Base-by-base conservation (phyloP, 2,888 invertebrate genomes). In the Aspidiotus destructor region DNA sequence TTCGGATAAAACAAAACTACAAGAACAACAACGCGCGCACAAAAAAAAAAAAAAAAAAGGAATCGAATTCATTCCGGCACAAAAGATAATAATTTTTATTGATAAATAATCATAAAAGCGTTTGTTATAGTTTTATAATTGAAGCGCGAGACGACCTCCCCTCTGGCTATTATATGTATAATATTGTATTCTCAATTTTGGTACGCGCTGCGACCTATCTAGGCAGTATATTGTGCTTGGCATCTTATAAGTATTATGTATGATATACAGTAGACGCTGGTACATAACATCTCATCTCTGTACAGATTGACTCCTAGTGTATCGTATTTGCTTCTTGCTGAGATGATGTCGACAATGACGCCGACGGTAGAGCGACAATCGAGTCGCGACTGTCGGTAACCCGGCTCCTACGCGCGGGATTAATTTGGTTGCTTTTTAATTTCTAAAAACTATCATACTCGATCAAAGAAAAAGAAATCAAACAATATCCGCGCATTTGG, bases 91-190 rank as follows among this genome's bases (percentile, higher is more conserved):
- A 65, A 65, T 65, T 65, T 65, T 58, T 65, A 44, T 65, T 58
- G 48, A 65, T 65, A 65, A 65, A 65, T 65, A 65, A 65, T 65
- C 58, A 65, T 65, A 65, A 65, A 65, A 65, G 65, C 65, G 65
- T 65, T 65, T 65, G 65, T 65, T 65, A 65, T 65, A 65, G 65
- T 65, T 65, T 58, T 28, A 65, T 65, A 65, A 65, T 65, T 48
- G 65, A 65, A 65, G 42, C 57, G 57, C 58, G 42, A 65, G 57
- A 65, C 65, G 65, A 65, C 65, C 65, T 65, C 65, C 65, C 65
- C 65, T 57, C 17, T 28, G 65, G 65, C 65, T 41, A 28, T 58
- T 58, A 16, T 55, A 28, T 28, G 28, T 28, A 28, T 28, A 28
- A 28, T 28, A 5, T 28, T 28, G 28, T 28, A 28, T 58, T 28